Base-by-base conservation (phyloP, 2,888 invertebrate genomes). In the Plemyria rubiginata region DNA sequence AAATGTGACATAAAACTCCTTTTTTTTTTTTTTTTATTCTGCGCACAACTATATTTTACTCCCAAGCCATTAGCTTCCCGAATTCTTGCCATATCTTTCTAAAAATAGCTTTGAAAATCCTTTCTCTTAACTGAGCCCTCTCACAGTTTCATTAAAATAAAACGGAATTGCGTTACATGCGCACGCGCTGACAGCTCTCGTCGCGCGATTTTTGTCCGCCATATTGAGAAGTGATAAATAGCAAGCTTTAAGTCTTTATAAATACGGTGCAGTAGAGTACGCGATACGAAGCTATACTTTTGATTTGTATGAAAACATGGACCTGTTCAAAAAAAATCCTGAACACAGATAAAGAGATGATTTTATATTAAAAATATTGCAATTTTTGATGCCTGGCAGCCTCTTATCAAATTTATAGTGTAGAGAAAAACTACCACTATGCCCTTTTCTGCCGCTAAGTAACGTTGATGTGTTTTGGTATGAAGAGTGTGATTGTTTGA, bases 141-240 rank as follows among this genome's bases (percentile, higher is more conserved):
- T 22, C 53, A 60, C 36, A 43, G 28, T 54, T 41, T 36, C 15
- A 49, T 43, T 12, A 32, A 53, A 56, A 53, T 43, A 56, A 65
- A 64, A 56, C 41, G 54, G 57, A 49, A 48, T 11, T 28, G 6
- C 32, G 12, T n/a, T 50, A 52, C 41, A 61, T 57, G 62, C 63
- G 76, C 76, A 66, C 60, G 73, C 72, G 73, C 45, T 76, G 79
- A 82, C 80, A 76, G 66, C 81, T 75, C 79, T 78, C 80, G 81
- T 83, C 79, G 78, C 71, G 77, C 77, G 75, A 82, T 81, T 79
- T 81, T 79, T 78, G 76, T 70, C 70, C 67, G 77, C 79, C 79
- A 80, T 84, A 65, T 82, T 85, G 83, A 79, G 77, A 85, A 80
- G 79, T 82, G 69, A 73, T 70, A 74, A 75, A 74, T 71, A 67